Evolutionary conservation across 2,113 vertebrate species (phyloP), one percentile per base, ranked within the genome.

Genomic region (Dromas ardeola): DNA sequence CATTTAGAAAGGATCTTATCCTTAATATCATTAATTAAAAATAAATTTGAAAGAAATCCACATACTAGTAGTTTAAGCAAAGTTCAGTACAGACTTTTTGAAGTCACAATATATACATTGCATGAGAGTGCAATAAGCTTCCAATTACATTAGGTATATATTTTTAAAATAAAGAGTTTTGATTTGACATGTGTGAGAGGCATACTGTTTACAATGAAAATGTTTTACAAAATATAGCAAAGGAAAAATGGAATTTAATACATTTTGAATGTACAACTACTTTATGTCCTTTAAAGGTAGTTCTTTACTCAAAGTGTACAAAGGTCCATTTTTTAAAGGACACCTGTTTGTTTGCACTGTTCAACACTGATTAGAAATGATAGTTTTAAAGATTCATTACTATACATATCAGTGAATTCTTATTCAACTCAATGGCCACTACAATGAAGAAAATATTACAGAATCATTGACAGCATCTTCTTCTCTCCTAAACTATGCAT

Each of bases 101-200:
- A 98, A 98, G 97, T 98, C 97, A 98, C 98, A 98, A 98, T 98
- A 98, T 98, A 98, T 98, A 98, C 98, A 98, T 98, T 98, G 96
- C 97, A 98, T 98, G 98, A 98, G 97, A 98, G 98, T 98, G 98
- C 98, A 98, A 98, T 98, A 98, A 98, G 95, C 96, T 98, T 98
- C 93, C 91, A 97, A 94, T 98, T 98, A 98, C 98, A 98, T 98
- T 96, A 97, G 86, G 88, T 97, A 98, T 98, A 98, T 98, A 98
- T 96, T 80, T 96, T 91, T 97, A 92, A 97, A 98, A 98, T 98
- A 98, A 98, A 90, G 90, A 98, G 91, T 92, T 95, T 98, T 96
- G 96, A 98, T 96, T 98, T 97, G 86, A 98, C 98, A 98, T 94
- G 96, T 97, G 95, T 98, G 97, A 98, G 91, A 97, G 70, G 95